phyloP scores from a whole-genome alignment of 1,140 invertebrate genomes.

The Heliconius eleuchia region DNA sequence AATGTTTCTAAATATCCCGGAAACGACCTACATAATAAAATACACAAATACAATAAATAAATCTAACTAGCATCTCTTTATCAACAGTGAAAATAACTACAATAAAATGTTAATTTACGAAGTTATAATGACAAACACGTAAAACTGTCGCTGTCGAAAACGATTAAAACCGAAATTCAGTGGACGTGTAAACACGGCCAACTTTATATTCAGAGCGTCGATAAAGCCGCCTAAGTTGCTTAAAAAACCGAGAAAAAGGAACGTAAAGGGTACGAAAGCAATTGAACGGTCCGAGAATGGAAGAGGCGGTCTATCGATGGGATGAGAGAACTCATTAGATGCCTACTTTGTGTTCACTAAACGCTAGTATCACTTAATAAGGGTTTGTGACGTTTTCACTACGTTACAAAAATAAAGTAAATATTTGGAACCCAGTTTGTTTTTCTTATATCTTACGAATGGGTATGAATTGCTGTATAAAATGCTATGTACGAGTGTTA shows the following conservation, averaged over 20 bases:
- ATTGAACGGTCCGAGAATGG: constrained; percentile 64
- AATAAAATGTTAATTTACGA: neutral
- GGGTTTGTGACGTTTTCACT: neutral
- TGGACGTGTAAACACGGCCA: constrained; percentile 36
- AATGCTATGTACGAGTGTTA: too few species aligned
- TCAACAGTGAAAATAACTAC: neutral
- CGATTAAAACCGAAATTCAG: constrained; percentile 26
- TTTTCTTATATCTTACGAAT: too few species aligned
- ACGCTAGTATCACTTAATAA: constrained; percentile 9
- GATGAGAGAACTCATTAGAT: constrained; percentile 71
- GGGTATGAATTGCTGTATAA: too few species aligned
- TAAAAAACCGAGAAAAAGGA: constrained; percentile 61
- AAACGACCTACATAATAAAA: too few species aligned
- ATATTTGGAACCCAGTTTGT: too few species aligned
- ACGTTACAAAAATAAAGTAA: neutral
- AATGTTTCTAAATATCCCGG: too few species aligned
- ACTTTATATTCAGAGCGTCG: constrained; percentile 54
- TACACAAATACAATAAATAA: too few species aligned
- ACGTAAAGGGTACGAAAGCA: constrained; percentile 69
- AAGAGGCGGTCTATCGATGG: constrained; percentile 73
- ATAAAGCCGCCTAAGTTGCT: constrained; percentile 54
- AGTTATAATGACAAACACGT: neutral
- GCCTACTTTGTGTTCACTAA: constrained; percentile 36
- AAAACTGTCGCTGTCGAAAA: constrained; percentile 12
- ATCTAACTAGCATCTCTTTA: too few species aligned